Conservation (phyloP, 2,888 invertebrate species). For the Homarus gammarus region DNA sequence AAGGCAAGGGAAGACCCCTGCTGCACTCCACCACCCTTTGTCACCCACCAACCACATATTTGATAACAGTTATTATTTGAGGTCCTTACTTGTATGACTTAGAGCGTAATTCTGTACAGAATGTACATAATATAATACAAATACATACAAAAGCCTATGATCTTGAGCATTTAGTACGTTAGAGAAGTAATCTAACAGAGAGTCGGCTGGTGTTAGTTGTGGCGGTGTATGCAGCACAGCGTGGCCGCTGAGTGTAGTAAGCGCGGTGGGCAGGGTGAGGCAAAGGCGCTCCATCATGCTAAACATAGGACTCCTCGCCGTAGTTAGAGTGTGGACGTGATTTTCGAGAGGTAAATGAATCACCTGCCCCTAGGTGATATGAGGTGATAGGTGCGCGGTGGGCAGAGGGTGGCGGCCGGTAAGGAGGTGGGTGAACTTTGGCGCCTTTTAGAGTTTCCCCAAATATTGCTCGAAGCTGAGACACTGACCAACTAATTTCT, state of each 20-base stretch:
- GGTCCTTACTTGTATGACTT: conserved; percentile 70
- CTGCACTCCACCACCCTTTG: not conserved
- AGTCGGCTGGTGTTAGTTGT: conserved; percentile 70
- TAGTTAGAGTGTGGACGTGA: conserved; percentile 74
- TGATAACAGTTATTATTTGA: conserved; percentile 18
- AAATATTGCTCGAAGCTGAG: conserved; percentile 78
- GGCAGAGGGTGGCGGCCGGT: conserved; percentile 68
- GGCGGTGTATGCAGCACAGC: conserved; percentile 49
- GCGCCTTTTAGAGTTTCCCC: conserved; percentile 73
- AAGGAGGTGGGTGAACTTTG: conserved; percentile 74
- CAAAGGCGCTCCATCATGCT: conserved; percentile 30
- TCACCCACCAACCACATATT: conserved; percentile 17
- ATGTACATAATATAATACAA: conserved; percentile 69
- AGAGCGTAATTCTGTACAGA: conserved; percentile 71
- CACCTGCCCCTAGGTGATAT: conserved; percentile 73
- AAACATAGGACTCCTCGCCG: conserved; percentile 76
- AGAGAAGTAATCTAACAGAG: conserved; percentile 71
- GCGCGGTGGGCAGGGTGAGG: conserved; percentile 57
- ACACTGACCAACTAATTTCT: conserved; percentile 79
- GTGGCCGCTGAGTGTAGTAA: conserved; percentile 43
- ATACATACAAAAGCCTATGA: conserved; percentile 67
- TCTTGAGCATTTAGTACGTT: conserved; percentile 73
- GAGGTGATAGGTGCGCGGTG: conserved; percentile 74
- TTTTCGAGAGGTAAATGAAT: conserved; percentile 68
- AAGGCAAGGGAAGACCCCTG: not conserved